Evolutionary conservation across 1,140 invertebrate species (phyloP), one percentile per base, ranked within the genome.

Genomic region (Antheraea pernyi): DNA sequence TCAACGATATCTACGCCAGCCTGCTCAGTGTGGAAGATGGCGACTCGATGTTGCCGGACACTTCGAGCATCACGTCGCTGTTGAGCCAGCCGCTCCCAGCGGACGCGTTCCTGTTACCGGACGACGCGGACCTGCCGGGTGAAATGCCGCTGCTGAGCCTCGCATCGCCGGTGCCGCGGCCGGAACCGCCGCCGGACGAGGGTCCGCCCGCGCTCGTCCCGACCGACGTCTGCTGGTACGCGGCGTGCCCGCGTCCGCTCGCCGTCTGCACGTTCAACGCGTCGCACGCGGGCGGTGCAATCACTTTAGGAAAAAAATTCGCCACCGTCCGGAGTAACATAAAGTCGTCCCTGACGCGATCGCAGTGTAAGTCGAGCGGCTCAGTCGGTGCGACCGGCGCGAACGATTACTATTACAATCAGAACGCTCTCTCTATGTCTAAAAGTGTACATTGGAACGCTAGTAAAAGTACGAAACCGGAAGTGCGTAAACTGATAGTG

Each of bases 251-350:
- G 68, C 77, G 91, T 8, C 91, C 91, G n/a, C 84, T 93, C 7
- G 89, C 91, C n/a, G 70, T 91, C 30, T 93, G 91, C 78, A 91
- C 90, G 0, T 93, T 87, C 77, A 91, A 91, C 78, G 84, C 91
- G 19, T 86, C 88, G 42, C 87, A 91, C 75, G 88, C 91, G 16
- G 91, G 91, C 53, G 82, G 85, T 73, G 89, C 89, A 1, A 75
- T 93, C 36, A 88, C 87, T 0, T 70, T 93, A 68, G 89, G 89
- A 19, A 91, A 89, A 68, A 81, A 83, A 61, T 90, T 91, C 71
- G 91, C 91, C 11, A 91, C 91, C 10, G 89, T 93, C 5, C 82
- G 91, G 58, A 89, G 86, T 72, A 88, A 92, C 70, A 88, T 93
- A 22, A 93, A 93, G 67, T 86, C 89, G 7, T 88, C 88, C 18